Percentiles rank a stretch among this genome's conserved stretches.
Evolutionary conservation across 2,113 vertebrate genomes (phyloP).

Genomic region (Syngnathus typhle): DNA sequence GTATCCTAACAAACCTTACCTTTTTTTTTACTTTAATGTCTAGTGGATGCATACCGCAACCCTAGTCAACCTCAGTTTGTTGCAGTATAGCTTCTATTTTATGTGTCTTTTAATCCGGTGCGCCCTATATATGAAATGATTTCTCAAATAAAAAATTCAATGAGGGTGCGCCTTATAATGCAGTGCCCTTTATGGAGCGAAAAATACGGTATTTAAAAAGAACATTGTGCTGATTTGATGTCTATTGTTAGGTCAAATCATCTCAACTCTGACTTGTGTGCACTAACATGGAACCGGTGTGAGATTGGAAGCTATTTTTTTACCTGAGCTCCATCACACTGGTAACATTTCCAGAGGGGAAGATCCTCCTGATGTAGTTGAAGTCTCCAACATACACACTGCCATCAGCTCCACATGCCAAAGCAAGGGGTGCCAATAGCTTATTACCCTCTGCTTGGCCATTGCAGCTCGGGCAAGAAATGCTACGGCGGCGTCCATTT

Average conservation of each 20-base stretch:
- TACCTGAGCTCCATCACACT: constrained; percentile 98
- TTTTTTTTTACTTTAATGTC: too few species aligned
- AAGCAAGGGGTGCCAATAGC: constrained; percentile 86
- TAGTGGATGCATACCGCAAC: too few species aligned
- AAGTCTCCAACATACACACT: constrained; percentile 97
- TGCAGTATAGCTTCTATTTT: too few species aligned
- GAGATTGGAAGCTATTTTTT: neutral
- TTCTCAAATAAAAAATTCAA: too few species aligned
- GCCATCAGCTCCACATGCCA: constrained; percentile 91
- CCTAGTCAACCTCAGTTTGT: too few species aligned
- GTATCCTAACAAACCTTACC: too few species aligned
- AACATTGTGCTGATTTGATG: neutral
- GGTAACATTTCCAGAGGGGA: constrained; percentile 94
- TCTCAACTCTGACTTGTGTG: neutral
- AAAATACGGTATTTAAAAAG: neutral
- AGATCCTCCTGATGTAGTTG: constrained; percentile 95
- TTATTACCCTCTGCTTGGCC: constrained; percentile 98
- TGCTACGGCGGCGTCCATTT: constrained; percentile 91
- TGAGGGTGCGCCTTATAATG: too few species aligned
- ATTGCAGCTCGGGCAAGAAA: constrained; percentile 96
- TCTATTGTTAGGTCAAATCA: neutral
- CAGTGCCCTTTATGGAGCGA: too few species aligned
- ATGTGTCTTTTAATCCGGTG: too few species aligned
- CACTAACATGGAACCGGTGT: neutral
- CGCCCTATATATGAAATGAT: too few species aligned